Evolutionary conservation across 2,888 invertebrate species (phyloP), one percentile per base, ranked within the genome.

Genomic region (Serrognathus titanus): DNA sequence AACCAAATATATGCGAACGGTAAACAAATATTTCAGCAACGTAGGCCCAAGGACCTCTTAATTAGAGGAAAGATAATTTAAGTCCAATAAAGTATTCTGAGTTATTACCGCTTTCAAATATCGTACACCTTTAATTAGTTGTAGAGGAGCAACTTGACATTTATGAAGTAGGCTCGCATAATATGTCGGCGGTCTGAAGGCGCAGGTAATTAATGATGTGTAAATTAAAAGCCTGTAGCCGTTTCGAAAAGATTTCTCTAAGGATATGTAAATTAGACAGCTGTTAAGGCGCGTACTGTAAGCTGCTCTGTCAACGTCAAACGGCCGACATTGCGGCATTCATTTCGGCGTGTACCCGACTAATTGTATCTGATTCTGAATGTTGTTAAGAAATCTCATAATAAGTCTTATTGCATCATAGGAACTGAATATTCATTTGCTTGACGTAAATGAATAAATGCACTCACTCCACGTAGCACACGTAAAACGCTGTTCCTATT

Each of bases 231-330:
- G 74, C 71, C 73, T 73, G 71, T 74, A 73, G 73, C 73, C 67
- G 72, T 72, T 71, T 71, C 68, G 70, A 70, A 74, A 71, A 75
- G 75, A 75, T 75, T 74, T 73, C 73, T 73, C 72, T 63, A 70
- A 71, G 73, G 73, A 75, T 76, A 75, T 75, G 75, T 73, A 76
- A 76, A 76, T 76, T 71, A 75, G 74, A 73, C 74, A 73, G 73
- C 71, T 72, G 74, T 75, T 73, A 74, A 72, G 72, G 73, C 71
- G 70, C 69, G 69, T 73, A 72, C 72, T 74, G 73, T 72, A 71
- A 70, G 71, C 69, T 70, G 67, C 71, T 75, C 70, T 71, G 73
- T 75, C 75, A 74, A 72, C 70, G 74, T 74, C 74, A 71, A 63
- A 55, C 54, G 54, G 51, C 56, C 63, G 66, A 70, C 66, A 64